Conservation (phyloP, 2,888 invertebrate genomes). For the Rhamnusium bicolor region DNA sequence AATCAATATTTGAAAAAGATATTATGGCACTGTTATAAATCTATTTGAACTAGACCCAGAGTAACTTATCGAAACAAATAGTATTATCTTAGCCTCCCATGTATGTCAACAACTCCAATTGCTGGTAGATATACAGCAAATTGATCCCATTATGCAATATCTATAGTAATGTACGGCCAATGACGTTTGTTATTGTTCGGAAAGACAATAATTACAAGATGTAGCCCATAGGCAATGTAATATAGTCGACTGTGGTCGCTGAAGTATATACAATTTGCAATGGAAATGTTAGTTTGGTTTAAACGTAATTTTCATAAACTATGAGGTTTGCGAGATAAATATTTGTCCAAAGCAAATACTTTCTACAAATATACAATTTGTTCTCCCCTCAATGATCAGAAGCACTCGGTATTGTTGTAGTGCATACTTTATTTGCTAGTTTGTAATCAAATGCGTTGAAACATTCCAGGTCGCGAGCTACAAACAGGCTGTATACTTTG, state of each 20-base stretch:
- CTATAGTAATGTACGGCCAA: constrained; percentile 4
- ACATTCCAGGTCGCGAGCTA: background rate
- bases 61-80: constrained; percentile 5
- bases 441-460: background rate
- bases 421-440: background rate
- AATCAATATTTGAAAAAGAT: too few species aligned
- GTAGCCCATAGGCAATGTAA: constrained; percentile 17
- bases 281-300: constrained; percentile 26
- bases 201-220: constrained; percentile 31
- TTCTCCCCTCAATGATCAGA: background rate
- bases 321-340: constrained; percentile 15
- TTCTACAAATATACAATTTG: constrained; percentile 7
- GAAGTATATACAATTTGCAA: constrained; percentile 20
- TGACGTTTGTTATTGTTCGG: constrained; percentile 26
- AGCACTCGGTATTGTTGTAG: background rate
- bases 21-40: background rate
- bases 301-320: constrained; percentile 28
- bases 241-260: constrained; percentile 9
- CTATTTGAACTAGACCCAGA: background rate
- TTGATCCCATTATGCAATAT: constrained; percentile 20
- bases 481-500: background rate
- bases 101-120: constrained; percentile 20
- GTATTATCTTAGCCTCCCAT: constrained; percentile 7
- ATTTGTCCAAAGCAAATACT: constrained; percentile 16
- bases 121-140: constrained; percentile 1